Evolutionary conservation across 2,888 invertebrate species (phyloP).

Genomic region (Alsophila aescularia): DNA sequence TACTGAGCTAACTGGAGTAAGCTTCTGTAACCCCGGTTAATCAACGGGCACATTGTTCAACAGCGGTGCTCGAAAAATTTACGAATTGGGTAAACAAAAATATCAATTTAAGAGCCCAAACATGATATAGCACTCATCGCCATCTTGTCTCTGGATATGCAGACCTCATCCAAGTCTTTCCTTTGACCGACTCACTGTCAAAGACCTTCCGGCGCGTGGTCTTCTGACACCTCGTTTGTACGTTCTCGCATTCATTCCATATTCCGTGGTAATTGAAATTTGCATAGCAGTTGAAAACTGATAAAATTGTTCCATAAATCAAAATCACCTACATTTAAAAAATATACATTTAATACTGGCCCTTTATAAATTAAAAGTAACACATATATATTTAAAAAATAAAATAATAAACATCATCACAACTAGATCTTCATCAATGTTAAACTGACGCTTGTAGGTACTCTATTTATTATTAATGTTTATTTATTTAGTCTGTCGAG

Average conservation of each 20-base stretch:
- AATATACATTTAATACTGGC: background rate
- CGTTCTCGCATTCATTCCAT: no score
- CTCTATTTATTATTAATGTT: constrained; percentile 4
- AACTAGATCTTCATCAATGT: background rate
- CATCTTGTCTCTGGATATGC: no score
- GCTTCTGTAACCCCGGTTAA: constrained; percentile 9
- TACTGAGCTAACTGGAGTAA: constrained; percentile 10
- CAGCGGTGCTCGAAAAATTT: background rate
- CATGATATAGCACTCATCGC: no score
- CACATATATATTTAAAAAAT: background rate
- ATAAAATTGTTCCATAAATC: no score
- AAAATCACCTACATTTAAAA: background rate
- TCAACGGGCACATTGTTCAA: background rate
- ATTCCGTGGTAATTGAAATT: no score
- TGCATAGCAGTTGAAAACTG: no score
- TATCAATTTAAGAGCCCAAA: no score
- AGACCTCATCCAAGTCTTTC: no score
- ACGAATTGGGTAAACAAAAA: no score
- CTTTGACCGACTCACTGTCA: no score
- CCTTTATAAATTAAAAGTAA: background rate
- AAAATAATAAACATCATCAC: background rate
- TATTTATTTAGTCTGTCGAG: constrained; percentile 14
- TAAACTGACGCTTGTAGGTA: background rate
- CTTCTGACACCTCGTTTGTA: no score
- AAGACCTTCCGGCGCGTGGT: no score